A percentile compares a stretch with the other conserved stretches of the same genome.
These are phyloP conservation scores for Pyrgus malvae DNA, from an alignment of 2,888 invertebrate species.

Conservation along the genomic window DNA sequence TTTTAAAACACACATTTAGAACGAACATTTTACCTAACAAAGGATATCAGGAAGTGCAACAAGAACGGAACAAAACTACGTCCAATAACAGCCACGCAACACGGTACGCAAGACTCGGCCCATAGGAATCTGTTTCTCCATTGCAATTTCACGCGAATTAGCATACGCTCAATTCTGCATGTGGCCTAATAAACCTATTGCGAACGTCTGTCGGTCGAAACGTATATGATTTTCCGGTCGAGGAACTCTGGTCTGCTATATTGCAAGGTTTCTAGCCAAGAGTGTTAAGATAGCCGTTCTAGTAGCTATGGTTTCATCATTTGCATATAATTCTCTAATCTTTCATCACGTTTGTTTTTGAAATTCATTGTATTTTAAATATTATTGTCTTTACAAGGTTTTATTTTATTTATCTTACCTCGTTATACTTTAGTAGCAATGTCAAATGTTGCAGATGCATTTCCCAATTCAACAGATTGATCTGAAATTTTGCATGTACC, in stretches of 20 bases:
- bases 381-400: too few relatives aligned
- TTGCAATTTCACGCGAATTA: constrained; percentile 56
- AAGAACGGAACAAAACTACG: background rate
- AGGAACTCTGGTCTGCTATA: background rate
- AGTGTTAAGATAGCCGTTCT: background rate
- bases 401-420: too few relatives aligned
- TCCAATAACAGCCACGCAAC: constrained; percentile 17
- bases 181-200: constrained; percentile 50
- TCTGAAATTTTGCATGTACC: too few relatives aligned
- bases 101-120: constrained; percentile 27
- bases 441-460: too few relatives aligned
- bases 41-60: background rate
- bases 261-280: background rate
- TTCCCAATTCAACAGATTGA: too few relatives aligned
- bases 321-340: too few relatives aligned
- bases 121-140: constrained; percentile 21
- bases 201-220: constrained; percentile 4
- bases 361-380: too few relatives aligned
- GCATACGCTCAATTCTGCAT: constrained; percentile 40
- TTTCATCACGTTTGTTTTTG: too few relatives aligned
- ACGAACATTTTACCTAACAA: background rate
- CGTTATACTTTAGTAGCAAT: too few relatives aligned
- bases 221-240: constrained; percentile 21
- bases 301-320: background rate
- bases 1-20: background rate